These are phyloP conservation scores for Myioborus melanocephalus DNA, from an alignment of 2,797 vertebrate species.

Conservation along the genomic window DNA sequence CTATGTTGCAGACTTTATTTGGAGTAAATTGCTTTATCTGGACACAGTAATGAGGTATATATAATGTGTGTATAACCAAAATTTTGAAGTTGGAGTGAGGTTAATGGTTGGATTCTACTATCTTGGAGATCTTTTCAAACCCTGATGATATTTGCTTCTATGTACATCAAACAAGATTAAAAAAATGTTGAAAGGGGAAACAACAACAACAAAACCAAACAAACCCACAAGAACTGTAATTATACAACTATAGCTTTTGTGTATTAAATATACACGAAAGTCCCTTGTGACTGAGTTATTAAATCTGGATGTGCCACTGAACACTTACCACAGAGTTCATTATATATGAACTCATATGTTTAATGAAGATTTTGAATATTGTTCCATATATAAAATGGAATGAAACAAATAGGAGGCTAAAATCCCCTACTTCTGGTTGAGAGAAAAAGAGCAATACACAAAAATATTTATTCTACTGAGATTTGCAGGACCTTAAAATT, in stretches of 20 bases:
- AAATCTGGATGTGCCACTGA: background rate
- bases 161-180: background rate
- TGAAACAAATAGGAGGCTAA: background rate
- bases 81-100: background rate
- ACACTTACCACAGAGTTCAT: background rate
- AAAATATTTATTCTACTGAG: background rate
- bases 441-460: background rate
- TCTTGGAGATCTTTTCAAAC: background rate
- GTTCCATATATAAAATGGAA: background rate
- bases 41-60: background rate
- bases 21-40: background rate
- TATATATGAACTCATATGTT: background rate
- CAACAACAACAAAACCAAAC: background rate
- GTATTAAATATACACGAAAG: background rate
- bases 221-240: background rate
- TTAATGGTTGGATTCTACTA: background rate
- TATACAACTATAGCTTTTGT: background rate
- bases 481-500: background rate
- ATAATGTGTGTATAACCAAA: background rate
- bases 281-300: background rate
- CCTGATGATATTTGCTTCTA: background rate
- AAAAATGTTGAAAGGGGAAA: background rate
- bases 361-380: background rate
- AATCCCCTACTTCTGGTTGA: background rate
- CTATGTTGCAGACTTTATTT: background rate